Percentiles rank a stretch among this genome's conserved stretches.
Evolutionary conservation across 1,140 invertebrate species (phyloP).

Genomic region (Drosophila grimshawi): DNA sequence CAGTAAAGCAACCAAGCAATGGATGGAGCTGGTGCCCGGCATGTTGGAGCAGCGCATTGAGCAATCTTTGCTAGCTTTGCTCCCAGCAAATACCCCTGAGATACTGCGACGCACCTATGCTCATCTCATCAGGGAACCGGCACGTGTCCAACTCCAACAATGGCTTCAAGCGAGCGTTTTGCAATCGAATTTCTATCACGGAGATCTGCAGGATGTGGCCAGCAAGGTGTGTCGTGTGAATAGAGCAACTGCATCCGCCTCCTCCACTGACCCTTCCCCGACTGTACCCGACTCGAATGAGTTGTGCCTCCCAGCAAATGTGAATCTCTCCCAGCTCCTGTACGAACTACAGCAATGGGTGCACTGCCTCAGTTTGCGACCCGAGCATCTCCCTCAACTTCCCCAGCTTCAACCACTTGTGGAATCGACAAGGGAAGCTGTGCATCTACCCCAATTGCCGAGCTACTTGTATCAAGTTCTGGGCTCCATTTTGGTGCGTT

Average conservation of each 20-base stretch:
- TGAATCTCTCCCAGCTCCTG: conserved; percentile 64
- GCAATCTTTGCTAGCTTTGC: conserved; percentile 55
- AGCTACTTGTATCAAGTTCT: conserved; percentile 66
- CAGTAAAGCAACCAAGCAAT: conserved; percentile 36
- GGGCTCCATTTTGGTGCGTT: conserved; percentile 57
- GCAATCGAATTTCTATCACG: conserved; percentile 71
- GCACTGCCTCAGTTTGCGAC: conserved; percentile 56
- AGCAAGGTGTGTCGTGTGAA: conserved; percentile 60
- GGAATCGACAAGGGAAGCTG: conserved; percentile 30
- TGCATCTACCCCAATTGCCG: conserved; percentile 45
- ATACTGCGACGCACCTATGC: conserved; percentile 64
- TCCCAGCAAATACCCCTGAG: conserved; percentile 64
- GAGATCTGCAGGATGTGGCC: conserved; percentile 66
- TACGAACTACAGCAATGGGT: conserved; percentile 70
- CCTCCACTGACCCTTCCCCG: background rate
- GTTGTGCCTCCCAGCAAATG: conserved; percentile 37
- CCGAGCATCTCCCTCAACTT: conserved; percentile 31
- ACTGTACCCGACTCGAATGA: conserved; percentile 28
- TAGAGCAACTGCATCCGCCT: conserved; percentile 17
- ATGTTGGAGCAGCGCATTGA: conserved; percentile 63
- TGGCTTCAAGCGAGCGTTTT: conserved; percentile 65
- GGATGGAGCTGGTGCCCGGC: conserved; percentile 50
- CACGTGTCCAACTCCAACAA: conserved; percentile 52
- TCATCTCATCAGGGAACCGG: conserved; percentile 55
- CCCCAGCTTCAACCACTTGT: conserved; percentile 21